Percentiles rank a stretch among this genome's conserved stretches.
Conservation (phyloP, 1,140 invertebrate genomes). For the Drosophila arawakana region DNA sequence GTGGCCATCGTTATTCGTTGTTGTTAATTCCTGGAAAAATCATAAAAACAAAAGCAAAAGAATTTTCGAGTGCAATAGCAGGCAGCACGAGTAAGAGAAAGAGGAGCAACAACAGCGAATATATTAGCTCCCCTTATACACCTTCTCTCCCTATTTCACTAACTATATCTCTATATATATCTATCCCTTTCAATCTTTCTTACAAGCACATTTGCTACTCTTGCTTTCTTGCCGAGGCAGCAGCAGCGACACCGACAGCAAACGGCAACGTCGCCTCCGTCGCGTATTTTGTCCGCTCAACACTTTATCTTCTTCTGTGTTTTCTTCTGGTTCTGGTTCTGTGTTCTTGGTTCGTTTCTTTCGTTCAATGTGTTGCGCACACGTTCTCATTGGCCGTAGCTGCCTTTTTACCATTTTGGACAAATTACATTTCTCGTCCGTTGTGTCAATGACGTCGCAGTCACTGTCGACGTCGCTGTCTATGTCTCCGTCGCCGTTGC, state of each 20-base stretch:
- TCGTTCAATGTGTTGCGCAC: slow-evolving; percentile 41
- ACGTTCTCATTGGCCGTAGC: slow-evolving; percentile 34
- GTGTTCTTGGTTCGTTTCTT: slow-evolving; percentile 35
- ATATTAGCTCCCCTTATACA: slow-evolving; percentile 58
- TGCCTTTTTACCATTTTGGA: slow-evolving; percentile 60
- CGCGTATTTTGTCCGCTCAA: slow-evolving; percentile 70
- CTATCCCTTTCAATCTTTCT: slow-evolving; percentile 44
- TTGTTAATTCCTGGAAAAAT: slow-evolving; percentile 75
- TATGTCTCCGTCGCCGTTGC: too few species aligned
- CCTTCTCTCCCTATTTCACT: slow-evolving; percentile 12
- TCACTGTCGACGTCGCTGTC: background rate
- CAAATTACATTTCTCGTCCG: slow-evolving; percentile 61
- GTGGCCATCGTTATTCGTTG: slow-evolving; percentile 57
- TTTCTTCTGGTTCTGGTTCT: slow-evolving; percentile 31
- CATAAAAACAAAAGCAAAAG: slow-evolving; percentile 80
- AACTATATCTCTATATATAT: slow-evolving; percentile 18
- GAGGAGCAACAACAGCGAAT: slow-evolving; percentile 52
- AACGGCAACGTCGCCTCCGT: background rate
- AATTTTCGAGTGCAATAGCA: slow-evolving; percentile 80
- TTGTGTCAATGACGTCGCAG: slow-evolving; percentile 46
- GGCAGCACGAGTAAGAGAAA: slow-evolving; percentile 45
- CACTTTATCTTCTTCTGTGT: slow-evolving; percentile 69
- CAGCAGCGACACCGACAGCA: slow-evolving; percentile 7
- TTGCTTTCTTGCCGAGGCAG: slow-evolving; percentile 60
- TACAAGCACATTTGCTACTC: slow-evolving; percentile 71